These are phyloP conservation scores for Patella depressa DNA, from an alignment of 2,888 invertebrate species.

Conservation along the genomic window DNA sequence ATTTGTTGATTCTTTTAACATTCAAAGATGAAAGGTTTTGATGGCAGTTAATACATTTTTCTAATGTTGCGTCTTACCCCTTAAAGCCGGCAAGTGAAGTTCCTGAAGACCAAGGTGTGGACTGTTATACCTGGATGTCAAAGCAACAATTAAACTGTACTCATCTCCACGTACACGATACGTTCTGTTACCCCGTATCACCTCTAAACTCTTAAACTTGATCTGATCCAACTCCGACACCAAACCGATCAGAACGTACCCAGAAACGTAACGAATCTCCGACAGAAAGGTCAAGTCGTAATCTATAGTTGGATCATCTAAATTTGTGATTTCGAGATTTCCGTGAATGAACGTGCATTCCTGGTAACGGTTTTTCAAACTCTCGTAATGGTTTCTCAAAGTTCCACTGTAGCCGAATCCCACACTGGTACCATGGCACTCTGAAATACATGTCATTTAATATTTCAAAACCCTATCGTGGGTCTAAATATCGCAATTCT, in stretches of 20 bases:
- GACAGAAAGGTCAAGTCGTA: slow-evolving; percentile 92
- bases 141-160: slow-evolving; percentile 63
- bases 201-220: slow-evolving; percentile 81
- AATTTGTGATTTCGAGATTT: slow-evolving; percentile 96
- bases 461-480: too few species aligned
- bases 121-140: slow-evolving; percentile 45
- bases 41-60: too few species aligned
- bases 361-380: slow-evolving; percentile 78
- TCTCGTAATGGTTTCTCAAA: slow-evolving; percentile 56
- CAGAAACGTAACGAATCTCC: slow-evolving; percentile 92
- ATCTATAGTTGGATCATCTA: slow-evolving; percentile 75
- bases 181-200: slow-evolving; percentile 91
- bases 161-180: slow-evolving; percentile 79
- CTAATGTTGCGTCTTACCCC: slow-evolving; percentile 46
- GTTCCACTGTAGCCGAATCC: slow-evolving; percentile 57
- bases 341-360: slow-evolving; percentile 99
- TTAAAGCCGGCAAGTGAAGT: slow-evolving; percentile 57
- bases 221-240: slow-evolving; percentile 82
- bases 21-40: too few species aligned
- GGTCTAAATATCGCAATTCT: too few species aligned
- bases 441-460: slow-evolving; percentile 33
- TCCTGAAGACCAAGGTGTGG: slow-evolving; percentile 56
- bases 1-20: too few species aligned
- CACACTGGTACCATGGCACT: slow-evolving; percentile 56
- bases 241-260: slow-evolving; percentile 91